Percentiles rank a stretch among this genome's conserved stretches.
phyloP scores from a whole-genome alignment of 2,797 vertebrate species.

The Australoheros facetus region DNA sequence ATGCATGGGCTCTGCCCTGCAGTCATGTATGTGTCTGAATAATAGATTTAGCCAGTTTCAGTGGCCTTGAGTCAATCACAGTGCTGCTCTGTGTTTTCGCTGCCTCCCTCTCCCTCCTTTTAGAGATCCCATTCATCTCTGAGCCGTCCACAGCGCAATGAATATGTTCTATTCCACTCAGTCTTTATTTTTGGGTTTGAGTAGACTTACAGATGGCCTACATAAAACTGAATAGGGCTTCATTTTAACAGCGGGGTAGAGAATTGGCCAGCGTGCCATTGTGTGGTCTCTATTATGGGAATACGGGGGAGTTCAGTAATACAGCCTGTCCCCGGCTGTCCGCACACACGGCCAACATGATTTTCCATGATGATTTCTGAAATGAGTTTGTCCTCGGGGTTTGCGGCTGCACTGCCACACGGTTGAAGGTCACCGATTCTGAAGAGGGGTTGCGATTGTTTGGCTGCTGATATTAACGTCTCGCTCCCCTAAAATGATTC shows the following conservation, averaged over 20 bases:
- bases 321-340: constrained; percentile 35
- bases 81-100: constrained; percentile 52
- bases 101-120: constrained; percentile 52
- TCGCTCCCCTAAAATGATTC: constrained; percentile 17
- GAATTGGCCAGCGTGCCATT: constrained; percentile 66
- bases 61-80: constrained; percentile 57
- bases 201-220: constrained; percentile 79
- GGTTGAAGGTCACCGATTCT: constrained; percentile 43
- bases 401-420: constrained; percentile 22
- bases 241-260: constrained; percentile 70
- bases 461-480: constrained; percentile 52
- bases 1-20: neutral
- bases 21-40: constrained; percentile 48
- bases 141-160: constrained; percentile 60
- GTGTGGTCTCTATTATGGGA: constrained; percentile 74
- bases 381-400: constrained; percentile 60
- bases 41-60: constrained; percentile 59
- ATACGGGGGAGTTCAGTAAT: constrained; percentile 63
- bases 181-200: constrained; percentile 77
- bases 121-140: constrained; percentile 68
- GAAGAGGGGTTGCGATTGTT: constrained; percentile 51
- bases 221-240: constrained; percentile 77
- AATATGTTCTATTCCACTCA: constrained; percentile 71
- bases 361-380: constrained; percentile 61
- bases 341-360: constrained; percentile 24